These are phyloP conservation scores for Semotilus atromaculatus DNA, from an alignment of 2,797 vertebrate species.

Conservation along the genomic window DNA sequence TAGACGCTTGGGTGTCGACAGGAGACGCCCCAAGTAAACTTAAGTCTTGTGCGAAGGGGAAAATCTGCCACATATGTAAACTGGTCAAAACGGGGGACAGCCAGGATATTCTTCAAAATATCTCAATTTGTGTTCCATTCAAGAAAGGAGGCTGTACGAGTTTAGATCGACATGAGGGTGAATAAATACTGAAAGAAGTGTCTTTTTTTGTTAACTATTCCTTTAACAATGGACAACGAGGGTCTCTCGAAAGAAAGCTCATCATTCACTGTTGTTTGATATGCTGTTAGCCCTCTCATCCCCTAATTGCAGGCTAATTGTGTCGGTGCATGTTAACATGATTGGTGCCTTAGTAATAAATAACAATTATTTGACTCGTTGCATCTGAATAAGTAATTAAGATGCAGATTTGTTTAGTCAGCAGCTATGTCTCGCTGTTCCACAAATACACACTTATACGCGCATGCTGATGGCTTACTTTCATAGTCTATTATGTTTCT, in stretches of 20 bases:
- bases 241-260: not conserved
- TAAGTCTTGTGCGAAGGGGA: too few species aligned
- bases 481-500: not conserved
- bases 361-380: slow-evolving; percentile 53
- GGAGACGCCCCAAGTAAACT: too few species aligned
- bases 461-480: slow-evolving; percentile 6
- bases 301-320: slow-evolving; percentile 22
- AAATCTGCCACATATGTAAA: too few species aligned
- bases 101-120: not conserved
- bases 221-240: not conserved
- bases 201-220: not conserved
- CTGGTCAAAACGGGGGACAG: not conserved
- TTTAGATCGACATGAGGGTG: not conserved
- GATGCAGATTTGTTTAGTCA: slow-evolving; percentile 38
- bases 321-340: slow-evolving; percentile 31
- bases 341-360: slow-evolving; percentile 36
- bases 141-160: not conserved
- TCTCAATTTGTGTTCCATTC: not conserved
- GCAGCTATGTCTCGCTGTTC: not conserved
- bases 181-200: not conserved
- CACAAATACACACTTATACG: not conserved
- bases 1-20: too few species aligned
- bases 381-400: slow-evolving; percentile 41
- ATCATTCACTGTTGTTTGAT: not conserved
- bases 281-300: not conserved